Evolutionary conservation across 2,797 vertebrate genomes (phyloP), one percentile per base, ranked within the genome.

Genomic region (Calcarius lapponicus): DNA sequence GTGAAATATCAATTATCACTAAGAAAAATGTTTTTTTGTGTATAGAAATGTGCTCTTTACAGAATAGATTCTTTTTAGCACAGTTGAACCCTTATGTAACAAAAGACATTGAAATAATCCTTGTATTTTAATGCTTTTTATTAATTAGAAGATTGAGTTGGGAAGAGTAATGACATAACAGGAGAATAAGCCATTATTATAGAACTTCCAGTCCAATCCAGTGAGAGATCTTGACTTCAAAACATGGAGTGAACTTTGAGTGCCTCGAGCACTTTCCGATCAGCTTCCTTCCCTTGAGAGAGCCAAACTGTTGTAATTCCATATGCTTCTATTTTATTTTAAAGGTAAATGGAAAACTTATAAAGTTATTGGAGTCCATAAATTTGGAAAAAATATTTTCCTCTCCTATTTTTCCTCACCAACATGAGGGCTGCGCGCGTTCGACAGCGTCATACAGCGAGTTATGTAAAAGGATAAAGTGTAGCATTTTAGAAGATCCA

Each of bases 311-410:
- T 90, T 94, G 40, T 83, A 84, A 79, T 92, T 79, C 70, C 58
- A 80, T 36, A 17, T 62, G 73, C 69, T 80, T 92, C 47, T 64
- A 16, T 91, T 92, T 80, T 83, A 73, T 93, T 94, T 80, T 86
- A 67, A 95, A 88, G 48, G 17, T 66, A 91, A 91, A 88, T 76
- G 36, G 56, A 87, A 94, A 96, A 75, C 18, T 50, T 92, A 72
- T 17, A 32, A 81, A 74, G 40, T 58, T 90, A 34, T 38, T 93
- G 20, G 40, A 56, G 40, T 94, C 61, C 0, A 2, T 86, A 88
- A 86, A 75, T 73, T 56, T 88, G 82, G 40, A 82, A 80, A 78
- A 71, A 57, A 47, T 24, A 64, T 56, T 54, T 92, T 83, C 19
- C n/a, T 92, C 4, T 93, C 13, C 29, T 88, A 0, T 61, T 93